Percentiles rank a stretch among this genome's conserved stretches.
Evolutionary conservation across 2,113 vertebrate species (phyloP).

Genomic region (Aegithalos caudatus): DNA sequence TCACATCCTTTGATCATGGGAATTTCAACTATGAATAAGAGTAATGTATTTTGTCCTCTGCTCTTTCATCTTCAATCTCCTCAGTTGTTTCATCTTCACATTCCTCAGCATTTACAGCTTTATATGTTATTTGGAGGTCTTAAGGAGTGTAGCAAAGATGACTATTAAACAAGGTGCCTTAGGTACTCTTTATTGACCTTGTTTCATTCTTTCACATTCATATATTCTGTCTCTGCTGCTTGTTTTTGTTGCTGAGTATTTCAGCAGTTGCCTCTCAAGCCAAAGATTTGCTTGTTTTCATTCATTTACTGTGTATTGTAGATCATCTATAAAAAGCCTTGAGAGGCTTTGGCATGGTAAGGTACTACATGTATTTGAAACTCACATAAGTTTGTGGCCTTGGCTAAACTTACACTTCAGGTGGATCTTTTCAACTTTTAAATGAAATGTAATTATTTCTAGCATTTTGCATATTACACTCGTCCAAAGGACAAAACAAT

Average conservation of each 20-base stretch:
- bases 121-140: conserved; percentile 57
- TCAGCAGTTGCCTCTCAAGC: conserved; percentile 66
- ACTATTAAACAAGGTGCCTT: conserved; percentile 75
- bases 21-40: conserved; percentile 12
- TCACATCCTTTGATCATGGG: background rate
- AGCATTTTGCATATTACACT: conserved; percentile 18
- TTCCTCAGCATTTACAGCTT: conserved; percentile 52
- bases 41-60: background rate
- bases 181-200: conserved; percentile 76
- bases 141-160: conserved; percentile 71
- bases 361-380: conserved; percentile 25
- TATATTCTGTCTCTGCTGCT: conserved; percentile 47
- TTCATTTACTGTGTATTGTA: conserved; percentile 29
- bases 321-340: conserved; percentile 24
- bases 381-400: conserved; percentile 47
- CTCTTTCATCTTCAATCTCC: conserved; percentile 18
- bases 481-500: background rate
- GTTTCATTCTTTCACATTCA: conserved; percentile 55
- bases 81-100: conserved; percentile 37
- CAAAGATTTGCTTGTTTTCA: conserved; percentile 74
- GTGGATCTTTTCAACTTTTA: conserved; percentile 31
- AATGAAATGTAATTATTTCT: conserved; percentile 35
- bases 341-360: conserved; percentile 27
- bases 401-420: conserved; percentile 37
- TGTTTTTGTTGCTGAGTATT: conserved; percentile 53